These are phyloP conservation scores for Potamilus streckersoni DNA, from an alignment of 1,140 invertebrate genomes.

Conservation along the genomic window DNA sequence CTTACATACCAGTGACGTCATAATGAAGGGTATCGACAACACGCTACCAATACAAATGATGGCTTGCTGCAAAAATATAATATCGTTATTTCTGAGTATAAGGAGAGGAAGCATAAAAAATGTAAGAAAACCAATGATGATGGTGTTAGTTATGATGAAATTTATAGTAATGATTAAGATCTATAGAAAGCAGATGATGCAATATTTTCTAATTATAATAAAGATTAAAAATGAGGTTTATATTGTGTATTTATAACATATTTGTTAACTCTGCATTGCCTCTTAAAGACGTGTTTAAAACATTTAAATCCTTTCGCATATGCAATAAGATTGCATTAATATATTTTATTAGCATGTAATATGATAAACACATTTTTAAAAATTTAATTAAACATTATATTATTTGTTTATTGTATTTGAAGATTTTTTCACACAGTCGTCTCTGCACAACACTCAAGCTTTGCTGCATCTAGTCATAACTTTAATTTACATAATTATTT, in stretches of 20 bases:
- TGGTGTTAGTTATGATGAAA: background rate
- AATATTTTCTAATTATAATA: background rate
- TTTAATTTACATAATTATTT: background rate
- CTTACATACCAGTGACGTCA: slow-evolving; percentile 2
- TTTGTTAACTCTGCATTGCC: too few species aligned
- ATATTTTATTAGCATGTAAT: too few species aligned
- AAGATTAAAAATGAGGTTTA: too few species aligned
- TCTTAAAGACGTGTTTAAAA: too few species aligned
- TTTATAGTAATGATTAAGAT: background rate
- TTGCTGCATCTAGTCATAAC: background rate
- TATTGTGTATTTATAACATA: too few species aligned
- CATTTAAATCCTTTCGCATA: too few species aligned
- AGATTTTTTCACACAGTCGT: too few species aligned
- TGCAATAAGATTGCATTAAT: too few species aligned
- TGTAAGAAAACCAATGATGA: background rate
- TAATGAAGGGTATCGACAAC: slow-evolving; percentile 29
- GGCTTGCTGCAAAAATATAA: slow-evolving; percentile 31
- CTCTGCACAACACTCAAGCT: too few species aligned
- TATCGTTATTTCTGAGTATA: background rate
- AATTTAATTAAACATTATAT: too few species aligned
- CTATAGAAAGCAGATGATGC: background rate
- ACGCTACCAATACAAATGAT: slow-evolving; percentile 26
- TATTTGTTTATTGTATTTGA: too few species aligned
- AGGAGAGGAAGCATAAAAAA: background rate
- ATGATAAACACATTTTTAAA: too few species aligned